A percentile compares a stretch with the other conserved stretches of the same genome.
These are phyloP conservation scores for Lycaon pictus DNA, from an alignment of 2,113 vertebrate species.

Conservation along the genomic window DNA sequence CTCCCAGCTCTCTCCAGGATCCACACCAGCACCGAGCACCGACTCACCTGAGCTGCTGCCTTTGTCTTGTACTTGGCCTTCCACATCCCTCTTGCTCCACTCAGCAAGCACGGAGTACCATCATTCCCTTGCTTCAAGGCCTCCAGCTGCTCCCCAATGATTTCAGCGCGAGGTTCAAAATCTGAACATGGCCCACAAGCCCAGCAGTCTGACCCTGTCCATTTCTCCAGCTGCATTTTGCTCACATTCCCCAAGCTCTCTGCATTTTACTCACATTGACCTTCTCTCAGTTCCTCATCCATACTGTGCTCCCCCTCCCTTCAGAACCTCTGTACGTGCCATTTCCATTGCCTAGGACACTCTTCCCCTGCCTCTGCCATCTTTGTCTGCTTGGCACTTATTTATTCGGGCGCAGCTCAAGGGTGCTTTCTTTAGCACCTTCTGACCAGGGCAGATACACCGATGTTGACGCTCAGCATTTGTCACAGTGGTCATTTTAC, in stretches of 20 bases:
- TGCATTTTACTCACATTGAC: background rate
- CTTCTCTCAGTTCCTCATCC: slow-evolving; percentile 26
- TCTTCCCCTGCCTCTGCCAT: background rate
- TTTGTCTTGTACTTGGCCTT: background rate
- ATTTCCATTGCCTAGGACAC: background rate
- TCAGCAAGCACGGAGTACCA: background rate
- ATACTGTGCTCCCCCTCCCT: background rate
- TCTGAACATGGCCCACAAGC: background rate
- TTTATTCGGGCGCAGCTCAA: background rate
- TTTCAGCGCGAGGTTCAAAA: background rate
- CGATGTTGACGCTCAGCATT: background rate
- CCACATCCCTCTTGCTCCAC: too few species aligned
- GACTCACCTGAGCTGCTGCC: background rate
- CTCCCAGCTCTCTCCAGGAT: background rate
- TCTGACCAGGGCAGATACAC: background rate
- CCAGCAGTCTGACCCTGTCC: too few species aligned
- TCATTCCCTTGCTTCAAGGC: background rate
- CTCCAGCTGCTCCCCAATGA: background rate
- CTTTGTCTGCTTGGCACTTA: background rate
- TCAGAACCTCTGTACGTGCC: background rate
- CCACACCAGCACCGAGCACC: background rate
- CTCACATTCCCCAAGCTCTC: background rate
- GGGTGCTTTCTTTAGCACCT: background rate
- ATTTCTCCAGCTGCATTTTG: background rate
- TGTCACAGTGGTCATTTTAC: background rate